Evolutionary conservation across 2,113 vertebrate genomes (phyloP).

Genomic region (Saguinus imperator): DNA sequence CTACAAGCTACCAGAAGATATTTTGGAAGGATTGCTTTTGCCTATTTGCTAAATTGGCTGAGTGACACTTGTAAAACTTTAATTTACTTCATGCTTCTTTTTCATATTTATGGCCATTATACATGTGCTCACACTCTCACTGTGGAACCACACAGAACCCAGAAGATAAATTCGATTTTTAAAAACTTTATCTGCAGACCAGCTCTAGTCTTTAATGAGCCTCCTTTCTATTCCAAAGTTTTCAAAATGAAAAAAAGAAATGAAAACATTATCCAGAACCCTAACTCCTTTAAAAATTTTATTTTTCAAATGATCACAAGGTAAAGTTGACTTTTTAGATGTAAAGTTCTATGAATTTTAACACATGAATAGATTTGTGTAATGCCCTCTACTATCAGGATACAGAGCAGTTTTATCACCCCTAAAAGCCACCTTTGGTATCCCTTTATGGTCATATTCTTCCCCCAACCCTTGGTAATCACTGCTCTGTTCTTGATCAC

Average conservation of each 20-base stretch:
- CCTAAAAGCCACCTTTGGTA: neutral
- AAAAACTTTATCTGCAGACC: neutral
- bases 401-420: neutral
- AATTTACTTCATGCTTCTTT: constrained; percentile 15
- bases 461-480: neutral
- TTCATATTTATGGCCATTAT: neutral
- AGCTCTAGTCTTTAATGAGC: neutral
- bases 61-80: neutral
- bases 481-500: neutral
- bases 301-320: neutral
- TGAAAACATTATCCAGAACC: neutral
- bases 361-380: neutral
- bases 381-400: neutral
- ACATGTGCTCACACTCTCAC: neutral
- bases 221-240: neutral
- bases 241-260: constrained; percentile 7
- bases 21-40: neutral
- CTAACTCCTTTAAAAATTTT: neutral
- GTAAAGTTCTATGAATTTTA: constrained; percentile 14
- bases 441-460: neutral
- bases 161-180: constrained; percentile 2
- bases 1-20: neutral
- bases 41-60: neutral
- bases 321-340: neutral
- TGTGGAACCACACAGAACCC: neutral